phyloP scores from a whole-genome alignment of 53 echinoderm and acorn worm species.

The Holothuria scabra region DNA sequence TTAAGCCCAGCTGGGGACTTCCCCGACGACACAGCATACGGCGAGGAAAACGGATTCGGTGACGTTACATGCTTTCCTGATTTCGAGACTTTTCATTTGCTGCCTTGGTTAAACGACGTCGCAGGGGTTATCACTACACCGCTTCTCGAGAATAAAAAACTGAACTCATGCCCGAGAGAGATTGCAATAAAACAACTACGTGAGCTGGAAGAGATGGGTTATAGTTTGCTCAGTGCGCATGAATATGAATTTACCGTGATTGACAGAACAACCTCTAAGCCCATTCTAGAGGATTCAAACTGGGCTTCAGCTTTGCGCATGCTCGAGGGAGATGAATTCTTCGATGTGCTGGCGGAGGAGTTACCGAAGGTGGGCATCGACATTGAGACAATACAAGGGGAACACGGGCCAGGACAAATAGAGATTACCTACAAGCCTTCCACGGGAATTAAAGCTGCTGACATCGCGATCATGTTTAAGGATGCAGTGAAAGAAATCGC shows the following conservation, averaged over 20 bases:
- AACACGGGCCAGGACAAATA: conserved; percentile 58
- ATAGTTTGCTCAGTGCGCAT: conserved; percentile 39
- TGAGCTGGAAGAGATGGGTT: conserved; percentile 35
- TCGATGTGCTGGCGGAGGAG: conserved; percentile 28
- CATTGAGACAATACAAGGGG: conserved; percentile 50
- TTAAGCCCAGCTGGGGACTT: conserved; percentile 21
- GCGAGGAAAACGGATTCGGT: conserved; percentile 26
- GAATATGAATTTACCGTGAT: conserved; percentile 53
- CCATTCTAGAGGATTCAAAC: conserved; percentile 35
- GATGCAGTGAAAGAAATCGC: conserved; percentile 60
- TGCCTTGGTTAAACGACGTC: conserved; percentile 38
- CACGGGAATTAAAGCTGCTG: conserved; percentile 58
- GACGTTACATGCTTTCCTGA: conserved; percentile 41
- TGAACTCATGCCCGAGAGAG: conserved; percentile 36
- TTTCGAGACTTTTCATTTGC: conserved; percentile 28
- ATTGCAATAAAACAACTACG: conserved; percentile 24
- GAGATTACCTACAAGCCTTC: conserved; percentile 59
- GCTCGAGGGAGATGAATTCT: conserved; percentile 34
- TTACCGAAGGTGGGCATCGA: conserved; percentile 55
- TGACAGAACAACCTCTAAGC: conserved; percentile 32
- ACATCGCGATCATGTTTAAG: conserved; percentile 42
- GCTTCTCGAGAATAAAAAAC: conserved; percentile 12
- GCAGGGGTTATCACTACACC: conserved; percentile 21
- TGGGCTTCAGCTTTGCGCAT: conserved; percentile 36
- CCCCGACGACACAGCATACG: conserved; percentile 16